phyloP scores from a whole-genome alignment of 1,140 invertebrate species.

The Mactra quadrangularis region DNA sequence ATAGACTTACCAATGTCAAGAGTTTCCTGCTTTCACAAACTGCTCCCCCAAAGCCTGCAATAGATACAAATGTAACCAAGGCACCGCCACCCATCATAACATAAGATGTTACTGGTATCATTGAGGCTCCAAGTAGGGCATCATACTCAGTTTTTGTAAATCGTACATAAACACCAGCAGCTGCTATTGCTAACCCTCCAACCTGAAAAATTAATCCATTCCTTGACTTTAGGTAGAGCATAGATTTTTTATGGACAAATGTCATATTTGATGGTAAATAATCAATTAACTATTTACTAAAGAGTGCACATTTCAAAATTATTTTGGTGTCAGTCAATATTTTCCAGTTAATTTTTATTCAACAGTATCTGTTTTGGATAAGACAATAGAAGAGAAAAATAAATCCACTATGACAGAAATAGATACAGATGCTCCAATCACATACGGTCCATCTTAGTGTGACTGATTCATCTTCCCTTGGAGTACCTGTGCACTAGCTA shows the following conservation, averaged over 20 bases:
- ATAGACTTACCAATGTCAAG: conserved; percentile 6
- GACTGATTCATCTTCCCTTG: too few species aligned
- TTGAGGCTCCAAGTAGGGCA: conserved; percentile 10
- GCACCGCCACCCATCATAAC: conserved; percentile 15
- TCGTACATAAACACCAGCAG: not conserved
- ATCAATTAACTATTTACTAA: too few species aligned
- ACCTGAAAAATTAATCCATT: not conserved
- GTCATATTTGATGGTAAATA: not conserved
- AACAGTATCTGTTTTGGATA: too few species aligned
- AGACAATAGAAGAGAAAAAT: too few species aligned
- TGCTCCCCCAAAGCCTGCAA: conserved; percentile 8
- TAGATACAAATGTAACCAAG: not conserved
- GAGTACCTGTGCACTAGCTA: too few species aligned
- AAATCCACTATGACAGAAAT: too few species aligned
- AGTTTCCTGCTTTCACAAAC: conserved; percentile 7
- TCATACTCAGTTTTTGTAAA: conserved; percentile 21
- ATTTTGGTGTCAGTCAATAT: too few species aligned
- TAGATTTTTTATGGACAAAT: not conserved
- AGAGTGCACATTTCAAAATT: too few species aligned
- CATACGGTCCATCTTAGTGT: too few species aligned
- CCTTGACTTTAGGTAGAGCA: too few species aligned
- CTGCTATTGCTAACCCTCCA: not conserved
- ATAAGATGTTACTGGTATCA: conserved; percentile 7
- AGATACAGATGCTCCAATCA: too few species aligned
- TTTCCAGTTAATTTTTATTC: too few species aligned